phyloP scores from a whole-genome alignment of 2,113 vertebrate genomes.

The Butorides virescens region DNA sequence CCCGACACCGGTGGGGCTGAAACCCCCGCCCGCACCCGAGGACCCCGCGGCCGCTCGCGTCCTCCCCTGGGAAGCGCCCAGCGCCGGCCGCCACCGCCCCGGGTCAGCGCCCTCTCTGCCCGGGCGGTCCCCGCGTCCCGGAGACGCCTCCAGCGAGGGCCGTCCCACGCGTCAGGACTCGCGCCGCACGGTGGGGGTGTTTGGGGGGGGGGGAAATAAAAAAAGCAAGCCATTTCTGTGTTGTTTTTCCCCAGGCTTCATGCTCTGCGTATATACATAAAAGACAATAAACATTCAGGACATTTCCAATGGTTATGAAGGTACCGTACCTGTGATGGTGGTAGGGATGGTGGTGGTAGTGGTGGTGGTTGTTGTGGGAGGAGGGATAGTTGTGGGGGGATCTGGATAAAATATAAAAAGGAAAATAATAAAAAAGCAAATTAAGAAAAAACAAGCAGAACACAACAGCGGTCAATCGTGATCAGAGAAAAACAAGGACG shows the following conservation, averaged over 20 bases:
- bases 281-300: conserved; percentile 75
- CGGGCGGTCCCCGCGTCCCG: not conserved
- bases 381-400: conserved; percentile 87
- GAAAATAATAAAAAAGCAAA: conserved; percentile 78
- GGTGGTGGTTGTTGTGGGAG: conserved; percentile 85
- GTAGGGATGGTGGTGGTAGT: conserved; percentile 80
- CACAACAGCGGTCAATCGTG: conserved; percentile 76
- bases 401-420: conserved; percentile 87
- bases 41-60: not conserved
- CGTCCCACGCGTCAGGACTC: rapidly evolving
- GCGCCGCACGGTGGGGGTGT: rapidly evolving
- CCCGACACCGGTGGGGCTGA: not conserved
- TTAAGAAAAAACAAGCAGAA: conserved; percentile 78
- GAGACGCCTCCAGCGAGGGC: not conserved
- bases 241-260: conserved; percentile 46
- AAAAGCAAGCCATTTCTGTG: not conserved
- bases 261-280: conserved; percentile 49
- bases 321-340: conserved; percentile 85
- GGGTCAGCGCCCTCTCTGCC: not conserved
- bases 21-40: rapidly evolving
- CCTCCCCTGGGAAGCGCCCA: not conserved
- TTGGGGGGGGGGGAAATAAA: not conserved
- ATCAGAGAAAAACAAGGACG: conserved; percentile 69
- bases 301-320: conserved; percentile 78
- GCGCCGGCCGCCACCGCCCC: not conserved